phyloP scores from a whole-genome alignment of 37 sponge, comb jelly and placozoan species.

The Halisarca cf. caerulea region DNA sequence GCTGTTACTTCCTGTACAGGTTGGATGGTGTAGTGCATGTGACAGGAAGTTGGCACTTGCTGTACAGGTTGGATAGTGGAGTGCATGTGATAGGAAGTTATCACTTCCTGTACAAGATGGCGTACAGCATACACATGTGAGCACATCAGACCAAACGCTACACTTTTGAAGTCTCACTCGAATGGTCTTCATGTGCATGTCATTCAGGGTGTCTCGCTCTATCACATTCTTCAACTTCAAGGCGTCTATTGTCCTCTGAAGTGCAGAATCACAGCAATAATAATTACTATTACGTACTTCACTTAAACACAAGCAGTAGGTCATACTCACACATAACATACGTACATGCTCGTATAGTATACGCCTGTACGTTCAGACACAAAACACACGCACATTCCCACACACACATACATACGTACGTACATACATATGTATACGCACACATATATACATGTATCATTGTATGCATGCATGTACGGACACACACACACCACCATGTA shows the following conservation, averaged over 20 bases:
- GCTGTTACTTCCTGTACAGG: background rate
- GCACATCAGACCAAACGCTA: background rate
- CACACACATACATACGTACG: background rate
- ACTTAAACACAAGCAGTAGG: too few relatives aligned
- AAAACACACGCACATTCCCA: background rate
- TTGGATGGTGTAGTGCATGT: background rate
- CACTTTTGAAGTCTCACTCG: conserved; percentile 39
- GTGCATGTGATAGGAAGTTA: background rate
- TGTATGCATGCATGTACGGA: too few relatives aligned
- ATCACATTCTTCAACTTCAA: conserved; percentile 70
- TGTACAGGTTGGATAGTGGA: background rate
- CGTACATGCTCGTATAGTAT: background rate
- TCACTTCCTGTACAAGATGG: too few relatives aligned
- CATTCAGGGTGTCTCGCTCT: conserved; percentile 76
- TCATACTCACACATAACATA: background rate
- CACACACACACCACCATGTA: background rate
- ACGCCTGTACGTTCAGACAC: background rate
- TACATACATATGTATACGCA: background rate
- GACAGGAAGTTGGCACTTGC: background rate
- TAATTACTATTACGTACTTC: too few relatives aligned
- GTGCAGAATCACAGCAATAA: background rate
- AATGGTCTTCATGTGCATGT: conserved; percentile 77
- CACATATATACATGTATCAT: background rate
- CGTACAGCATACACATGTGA: background rate
- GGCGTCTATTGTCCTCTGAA: conserved; percentile 71